These are phyloP conservation scores for Cryptoleucopteryx plumbea DNA, from an alignment of 2,113 vertebrate genomes.

Conservation along the genomic window DNA sequence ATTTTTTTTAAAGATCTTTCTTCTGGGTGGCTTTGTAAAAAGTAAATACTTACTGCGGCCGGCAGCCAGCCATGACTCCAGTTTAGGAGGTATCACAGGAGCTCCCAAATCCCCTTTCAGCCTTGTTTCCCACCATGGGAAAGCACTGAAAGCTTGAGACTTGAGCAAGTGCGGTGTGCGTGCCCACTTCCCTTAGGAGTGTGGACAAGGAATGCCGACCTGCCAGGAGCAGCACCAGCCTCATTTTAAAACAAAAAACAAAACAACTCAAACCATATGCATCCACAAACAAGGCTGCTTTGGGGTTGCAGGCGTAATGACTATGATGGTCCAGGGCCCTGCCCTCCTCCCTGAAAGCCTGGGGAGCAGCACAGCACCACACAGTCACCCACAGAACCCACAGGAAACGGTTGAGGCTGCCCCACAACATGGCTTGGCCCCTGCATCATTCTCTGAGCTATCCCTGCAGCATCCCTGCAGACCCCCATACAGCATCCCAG, in stretches of 20 bases:
- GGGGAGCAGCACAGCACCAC: neutral
- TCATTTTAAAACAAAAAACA: neutral
- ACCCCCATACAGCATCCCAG: neutral
- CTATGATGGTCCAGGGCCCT: neutral
- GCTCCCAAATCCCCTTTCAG: neutral
- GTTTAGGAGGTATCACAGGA: neutral
- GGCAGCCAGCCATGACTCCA: neutral
- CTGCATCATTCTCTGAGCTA: neutral
- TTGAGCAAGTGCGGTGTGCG: rapidly evolving
- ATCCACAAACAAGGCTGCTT: neutral
- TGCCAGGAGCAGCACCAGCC: neutral
- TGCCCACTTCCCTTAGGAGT: neutral
- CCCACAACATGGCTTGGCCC: rapidly evolving
- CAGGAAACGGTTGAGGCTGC: rapidly evolving
- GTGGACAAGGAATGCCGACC: rapidly evolving
- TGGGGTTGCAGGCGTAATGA: too few species aligned
- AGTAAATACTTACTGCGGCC: neutral
- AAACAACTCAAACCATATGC: rapidly evolving
- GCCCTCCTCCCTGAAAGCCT: neutral
- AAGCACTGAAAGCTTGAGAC: neutral
- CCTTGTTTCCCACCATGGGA: neutral
- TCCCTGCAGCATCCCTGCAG: neutral
- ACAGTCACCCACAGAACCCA: rapidly evolving
- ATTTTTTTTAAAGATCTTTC: neutral
- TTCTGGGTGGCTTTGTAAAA: neutral